Evolutionary conservation across 2,888 invertebrate species (phyloP).

Genomic region (Cantharis nigra): DNA sequence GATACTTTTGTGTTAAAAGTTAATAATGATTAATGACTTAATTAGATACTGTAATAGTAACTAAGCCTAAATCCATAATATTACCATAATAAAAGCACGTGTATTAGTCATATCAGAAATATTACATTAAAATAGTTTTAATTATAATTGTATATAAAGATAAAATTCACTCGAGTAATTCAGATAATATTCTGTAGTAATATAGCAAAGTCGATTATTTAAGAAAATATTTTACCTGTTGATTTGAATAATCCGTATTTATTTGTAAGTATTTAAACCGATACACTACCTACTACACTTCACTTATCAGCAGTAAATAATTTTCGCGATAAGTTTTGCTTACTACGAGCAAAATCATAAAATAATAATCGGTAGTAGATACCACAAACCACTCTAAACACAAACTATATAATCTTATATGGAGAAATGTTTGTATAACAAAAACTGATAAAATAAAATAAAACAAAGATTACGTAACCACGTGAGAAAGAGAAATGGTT

Average conservation of each 20-base stretch:
- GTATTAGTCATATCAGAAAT: too few relatives aligned
- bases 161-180: background rate
- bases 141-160: background rate
- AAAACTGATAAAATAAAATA: background rate
- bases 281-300: background rate
- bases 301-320: background rate
- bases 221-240: background rate
- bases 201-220: background rate
- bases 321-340: background rate
- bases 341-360: background rate
- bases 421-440: background rate
- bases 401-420: background rate
- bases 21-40: too few relatives aligned
- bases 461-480: background rate
- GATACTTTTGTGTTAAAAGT: too few relatives aligned
- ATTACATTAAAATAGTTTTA: too few relatives aligned
- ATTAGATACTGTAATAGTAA: too few relatives aligned
- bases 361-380: background rate
- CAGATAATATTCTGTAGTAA: background rate
- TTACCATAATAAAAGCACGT: too few relatives aligned
- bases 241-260: background rate
- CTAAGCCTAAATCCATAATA: too few relatives aligned
- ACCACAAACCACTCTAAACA: too few relatives aligned
- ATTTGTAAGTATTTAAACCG: background rate
- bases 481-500: background rate